Conservation (phyloP, 2,888 invertebrate genomes). For the Lasioglossum figueresi region DNA sequence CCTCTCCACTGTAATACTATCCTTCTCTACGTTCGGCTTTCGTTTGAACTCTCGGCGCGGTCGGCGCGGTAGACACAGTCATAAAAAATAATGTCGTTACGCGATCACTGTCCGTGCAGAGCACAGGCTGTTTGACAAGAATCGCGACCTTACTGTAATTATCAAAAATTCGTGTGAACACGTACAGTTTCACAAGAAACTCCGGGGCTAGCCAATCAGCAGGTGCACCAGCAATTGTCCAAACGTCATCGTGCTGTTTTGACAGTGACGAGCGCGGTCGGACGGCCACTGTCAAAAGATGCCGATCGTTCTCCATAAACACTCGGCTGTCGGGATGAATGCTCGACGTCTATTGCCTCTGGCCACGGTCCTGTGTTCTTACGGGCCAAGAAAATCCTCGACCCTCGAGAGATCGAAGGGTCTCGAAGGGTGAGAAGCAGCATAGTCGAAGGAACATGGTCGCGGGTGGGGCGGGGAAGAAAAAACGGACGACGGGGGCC, state of each 20-base stretch:
- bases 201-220: neutral
- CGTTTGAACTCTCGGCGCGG: too few relatives aligned
- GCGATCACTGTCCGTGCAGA: too few relatives aligned
- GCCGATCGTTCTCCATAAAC: conserved; percentile 18
- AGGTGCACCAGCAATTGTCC: neutral
- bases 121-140: too few relatives aligned
- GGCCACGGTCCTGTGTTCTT: conserved; percentile 35
- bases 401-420: conserved; percentile 66
- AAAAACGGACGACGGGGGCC: conserved; percentile 21
- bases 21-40: too few relatives aligned
- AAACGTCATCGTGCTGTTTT: conserved; percentile 15
- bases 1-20: too few relatives aligned
- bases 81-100: too few relatives aligned
- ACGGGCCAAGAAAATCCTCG: conserved; percentile 41
- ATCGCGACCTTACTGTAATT: too few relatives aligned
- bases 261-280: neutral
- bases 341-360: conserved; percentile 45
- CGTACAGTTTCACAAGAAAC: neutral
- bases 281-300: conserved; percentile 11
- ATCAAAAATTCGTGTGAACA: neutral
- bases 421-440: conserved; percentile 46
- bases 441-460: conserved; percentile 38
- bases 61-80: too few relatives aligned
- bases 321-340: conserved; percentile 38
- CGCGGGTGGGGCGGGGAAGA: neutral